Base-by-base conservation (phyloP, 2,113 vertebrate species). In the Anhinga anhinga region DNA sequence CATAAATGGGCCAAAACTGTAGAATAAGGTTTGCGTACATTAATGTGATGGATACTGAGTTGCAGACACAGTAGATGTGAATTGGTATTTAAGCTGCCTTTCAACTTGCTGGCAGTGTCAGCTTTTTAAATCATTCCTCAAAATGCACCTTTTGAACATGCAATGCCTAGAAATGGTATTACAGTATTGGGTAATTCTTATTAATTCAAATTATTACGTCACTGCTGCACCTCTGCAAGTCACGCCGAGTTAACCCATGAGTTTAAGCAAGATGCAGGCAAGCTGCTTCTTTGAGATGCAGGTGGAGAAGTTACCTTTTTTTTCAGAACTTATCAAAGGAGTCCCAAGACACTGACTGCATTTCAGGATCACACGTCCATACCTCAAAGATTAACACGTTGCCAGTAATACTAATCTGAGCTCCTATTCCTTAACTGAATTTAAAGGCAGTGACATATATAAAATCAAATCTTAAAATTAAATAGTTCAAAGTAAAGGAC, bases 341-440 rank as follows among this genome's bases (percentile, higher is more conserved):
- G 5, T 58, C 56, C 34, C 36, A 44, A 96, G 90, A 87, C 65
- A 90, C 73, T 88, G 90, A 93, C 66, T 95, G 59, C 59, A 67
- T 90, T 95, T 92, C 90, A 91, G 92, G 69, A 92, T 91, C 86
- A 92, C 59, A 91, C 7, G 6, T 55, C 45, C 25, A 13, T 85
- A 76, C 61, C 84, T 97, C 79, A 90, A 83, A 95, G 47, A 93
- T 95, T 97, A 97, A 93, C 61, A 67, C 70, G 49, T 92, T 96
- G 85, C 88, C 94, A 95, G n/a, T 65, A 97, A 87, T 86, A 93
- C 93, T 88, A 50, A 49, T 90, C 91, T 47, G 58, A 97, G 77
- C 72, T 91, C 66, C 95, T 94, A 95, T 66, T 91, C 76, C n/a
- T 92, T 96, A 95, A 89, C 82, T 91, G 95, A 97, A 97, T 95